Conservation (phyloP, 2,888 invertebrate species). For the Drosophila emarginata region DNA sequence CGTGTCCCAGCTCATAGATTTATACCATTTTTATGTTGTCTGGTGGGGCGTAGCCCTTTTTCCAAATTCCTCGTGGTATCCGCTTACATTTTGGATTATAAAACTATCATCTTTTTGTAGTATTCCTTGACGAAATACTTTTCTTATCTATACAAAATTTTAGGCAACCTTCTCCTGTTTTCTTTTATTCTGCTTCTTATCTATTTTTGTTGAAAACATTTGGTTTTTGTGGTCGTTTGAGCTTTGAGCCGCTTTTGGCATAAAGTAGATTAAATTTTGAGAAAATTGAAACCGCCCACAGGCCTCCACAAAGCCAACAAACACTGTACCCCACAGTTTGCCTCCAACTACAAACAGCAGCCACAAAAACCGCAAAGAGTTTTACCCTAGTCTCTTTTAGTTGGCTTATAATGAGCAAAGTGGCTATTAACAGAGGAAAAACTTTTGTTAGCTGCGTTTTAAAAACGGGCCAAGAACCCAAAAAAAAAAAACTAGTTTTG, state of each 20-base stretch:
- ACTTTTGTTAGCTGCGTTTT: slow-evolving; percentile 60
- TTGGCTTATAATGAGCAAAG: slow-evolving; percentile 72
- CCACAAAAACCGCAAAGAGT: slow-evolving; percentile 57
- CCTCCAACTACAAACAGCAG: slow-evolving; percentile 3
- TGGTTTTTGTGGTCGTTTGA: slow-evolving; percentile 36
- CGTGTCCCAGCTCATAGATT: slow-evolving; percentile 51
- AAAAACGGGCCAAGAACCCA: slow-evolving; percentile 45
- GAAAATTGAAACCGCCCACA: slow-evolving; percentile 61
- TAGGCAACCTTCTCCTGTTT: not conserved
- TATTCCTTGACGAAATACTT: not conserved
- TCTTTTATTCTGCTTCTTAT: not conserved
- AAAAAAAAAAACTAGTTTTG: slow-evolving; percentile 59
- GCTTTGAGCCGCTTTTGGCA: slow-evolving; percentile 47
- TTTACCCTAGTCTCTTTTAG: slow-evolving; percentile 55
- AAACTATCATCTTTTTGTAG: not conserved
- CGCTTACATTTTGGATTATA: not conserved
- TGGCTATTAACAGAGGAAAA: slow-evolving; percentile 62
- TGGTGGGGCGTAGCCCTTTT: not conserved
- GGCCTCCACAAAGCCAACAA: slow-evolving; percentile 7
- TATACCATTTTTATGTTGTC: slow-evolving; percentile 36
- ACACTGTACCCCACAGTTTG: not conserved
- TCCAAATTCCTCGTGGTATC: not conserved
- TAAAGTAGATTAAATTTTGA: slow-evolving; percentile 50
- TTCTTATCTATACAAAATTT: not conserved
- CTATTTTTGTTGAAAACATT: slow-evolving; percentile 6